Base-by-base conservation (phyloP, 1,140 invertebrate species). In the Leucophenga varia region DNA sequence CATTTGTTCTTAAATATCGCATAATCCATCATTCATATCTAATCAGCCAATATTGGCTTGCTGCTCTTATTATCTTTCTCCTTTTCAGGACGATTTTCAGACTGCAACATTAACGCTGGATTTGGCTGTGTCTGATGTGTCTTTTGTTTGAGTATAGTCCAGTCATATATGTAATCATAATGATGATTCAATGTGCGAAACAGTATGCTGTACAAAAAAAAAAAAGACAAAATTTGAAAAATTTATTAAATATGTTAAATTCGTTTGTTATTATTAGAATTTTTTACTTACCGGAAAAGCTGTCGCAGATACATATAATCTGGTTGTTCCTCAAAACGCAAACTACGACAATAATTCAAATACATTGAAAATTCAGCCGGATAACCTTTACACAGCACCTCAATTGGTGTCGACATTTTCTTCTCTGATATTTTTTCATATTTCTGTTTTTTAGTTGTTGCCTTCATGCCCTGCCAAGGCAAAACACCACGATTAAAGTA, bases 131-230 rank as follows among this genome's bases (percentile, higher is more conserved):
- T 77, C 57, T 72, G 70, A 35, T 71, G 59, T 50, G 73, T 73
- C 59, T 93, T 95, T 77, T 97, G 95, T 76, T 98, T 97, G 67
- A 99, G 80, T 89, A 98, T 91, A 53, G 95, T 99, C 97, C 97
- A 99, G 79, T 99, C 97, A 80, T 98, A 99, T 54, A 92, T 95
- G 80, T 98, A 99, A 79, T 99, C 97, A 78, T 98, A 98, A 79
- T 97, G 94, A 79, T 98, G 95, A 79, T 98, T 98, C 60, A 98
- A 84, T 52, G 96, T 98, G 70, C 97, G 90, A 84, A 99, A 99
- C 68, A 99, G 84, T 76, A 99, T 99, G 67, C 96, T 89, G 84
- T 97, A 97, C 71, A 97, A 77, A 50, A 40, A 49, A 12, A 12
- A 17, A 44, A n/a, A 19, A 12, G 19, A 39, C 10, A 20, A 39